Evolutionary conservation across 2,797 vertebrate species (phyloP).

Genomic region (Rhynchonycteris naso): DNA sequence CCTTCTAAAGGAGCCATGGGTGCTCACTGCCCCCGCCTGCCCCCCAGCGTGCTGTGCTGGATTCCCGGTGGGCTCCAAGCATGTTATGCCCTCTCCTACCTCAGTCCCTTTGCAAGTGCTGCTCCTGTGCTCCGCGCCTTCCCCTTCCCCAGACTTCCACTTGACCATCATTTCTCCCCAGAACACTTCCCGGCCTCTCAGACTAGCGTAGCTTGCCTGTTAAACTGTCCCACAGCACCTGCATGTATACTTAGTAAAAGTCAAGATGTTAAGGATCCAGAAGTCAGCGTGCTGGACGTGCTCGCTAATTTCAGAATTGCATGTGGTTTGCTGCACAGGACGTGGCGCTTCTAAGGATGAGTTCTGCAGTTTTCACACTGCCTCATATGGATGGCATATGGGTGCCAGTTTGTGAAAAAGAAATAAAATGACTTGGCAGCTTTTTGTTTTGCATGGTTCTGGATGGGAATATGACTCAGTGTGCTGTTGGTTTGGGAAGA

Average conservation of each 20-base stretch:
- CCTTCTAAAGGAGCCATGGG: background rate
- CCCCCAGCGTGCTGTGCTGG: background rate
- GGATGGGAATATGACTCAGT: background rate
- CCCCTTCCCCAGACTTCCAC: background rate
- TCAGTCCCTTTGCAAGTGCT: fast-evolving
- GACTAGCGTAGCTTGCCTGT: background rate
- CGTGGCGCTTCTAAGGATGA: background rate
- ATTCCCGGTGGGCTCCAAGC: background rate
- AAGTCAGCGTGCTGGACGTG: background rate
- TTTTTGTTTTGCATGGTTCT: background rate
- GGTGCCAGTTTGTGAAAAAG: background rate
- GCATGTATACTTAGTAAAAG: background rate
- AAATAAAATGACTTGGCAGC: background rate
- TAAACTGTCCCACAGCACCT: background rate
- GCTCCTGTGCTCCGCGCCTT: fast-evolving
- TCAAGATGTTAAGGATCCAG: background rate
- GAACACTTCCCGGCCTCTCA: background rate
- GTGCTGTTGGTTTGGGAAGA: background rate
- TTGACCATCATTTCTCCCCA: background rate
- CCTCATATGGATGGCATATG: background rate
- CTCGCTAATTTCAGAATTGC: background rate
- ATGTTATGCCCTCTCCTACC: fast-evolving
- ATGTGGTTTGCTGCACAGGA: background rate
- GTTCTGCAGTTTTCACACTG: background rate
- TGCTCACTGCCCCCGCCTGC: background rate